Base-by-base conservation (phyloP, 2,888 invertebrate species). In the Rotaria socialis region DNA sequence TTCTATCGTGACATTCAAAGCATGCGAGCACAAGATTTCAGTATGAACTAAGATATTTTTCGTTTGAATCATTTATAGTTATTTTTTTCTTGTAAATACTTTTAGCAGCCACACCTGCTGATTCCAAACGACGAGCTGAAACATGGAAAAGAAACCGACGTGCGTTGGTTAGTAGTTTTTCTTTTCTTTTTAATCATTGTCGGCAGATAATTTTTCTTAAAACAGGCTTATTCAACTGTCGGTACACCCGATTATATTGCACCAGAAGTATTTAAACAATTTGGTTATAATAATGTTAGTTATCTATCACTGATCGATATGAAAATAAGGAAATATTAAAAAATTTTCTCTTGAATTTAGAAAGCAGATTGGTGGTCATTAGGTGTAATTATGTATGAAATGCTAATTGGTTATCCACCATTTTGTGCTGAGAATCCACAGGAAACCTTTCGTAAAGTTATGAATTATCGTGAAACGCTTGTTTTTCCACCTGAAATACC, bases 231-330 rank as follows among this genome's bases (percentile, higher is more conserved):
- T 89, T 93, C 93, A 14, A 93, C 93, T 43, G 93, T 93, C 16
- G 99, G 98, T 86, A 99, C 99, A 85, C 99, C 99, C 5, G 99
- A 99, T 93, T 99, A 99, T 91, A 99, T 99, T 90, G 99, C 99
- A 56, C 99, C 99, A 1, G 99, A 99, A 93, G 98, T 99, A 89
- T 99, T 93, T 89, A 85, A 87, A 89, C 97, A 97, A 92, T 97
- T 96, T 60, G 99, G 99, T 80, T 99, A 99, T 92, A 96, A 96
- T 7, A 95, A 96, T 85, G 95, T 96, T 87, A 99, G 98, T 89
- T 99, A n/a, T 47, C 2, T 24, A 11, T 24, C 5, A 80, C n/a
- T n/a, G 10, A 27, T 67, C 50, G 14, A 50, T 60, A 11, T 11
- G 8, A 19, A 11, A 2, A 11, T 24, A 43, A 27, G 27, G 10